A percentile compares a stretch with the other conserved stretches of the same genome.
Evolutionary conservation across 2,797 vertebrate genomes (phyloP).

Genomic region (Cossypha niveicapilla): DNA sequence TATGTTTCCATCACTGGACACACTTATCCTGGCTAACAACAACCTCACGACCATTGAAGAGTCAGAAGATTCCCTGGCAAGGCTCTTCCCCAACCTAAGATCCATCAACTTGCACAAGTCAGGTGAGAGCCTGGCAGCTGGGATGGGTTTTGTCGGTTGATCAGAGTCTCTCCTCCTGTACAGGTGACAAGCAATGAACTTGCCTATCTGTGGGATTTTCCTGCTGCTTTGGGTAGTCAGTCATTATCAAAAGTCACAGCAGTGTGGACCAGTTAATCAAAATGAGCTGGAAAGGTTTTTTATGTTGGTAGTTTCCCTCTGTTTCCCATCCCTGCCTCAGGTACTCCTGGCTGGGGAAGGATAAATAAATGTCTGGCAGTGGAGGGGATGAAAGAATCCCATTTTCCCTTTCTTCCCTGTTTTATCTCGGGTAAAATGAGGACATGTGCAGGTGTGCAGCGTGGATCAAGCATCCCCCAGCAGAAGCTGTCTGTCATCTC

Average conservation of each 20-base stretch:
- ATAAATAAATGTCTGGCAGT: not conserved
- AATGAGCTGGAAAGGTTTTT: not conserved
- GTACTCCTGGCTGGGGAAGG: not conserved
- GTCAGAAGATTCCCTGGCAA: conserved; percentile 80
- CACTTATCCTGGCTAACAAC: conserved; percentile 93
- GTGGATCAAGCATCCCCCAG: not conserved
- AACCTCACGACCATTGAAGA: conserved; percentile 84
- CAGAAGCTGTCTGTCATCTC: not conserved
- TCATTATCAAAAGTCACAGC: not conserved
- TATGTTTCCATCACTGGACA: conserved; percentile 89
- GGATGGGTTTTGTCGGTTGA: not conserved
- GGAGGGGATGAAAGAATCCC: not conserved
- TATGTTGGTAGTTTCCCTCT: not conserved
- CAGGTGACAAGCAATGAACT: not conserved
- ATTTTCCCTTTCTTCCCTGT: not conserved
- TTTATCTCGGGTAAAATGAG: not conserved
- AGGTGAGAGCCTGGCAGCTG: conserved; percentile 75
- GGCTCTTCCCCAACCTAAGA: conserved; percentile 88
- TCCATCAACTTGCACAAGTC: conserved; percentile 97
- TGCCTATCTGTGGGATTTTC: not conserved
- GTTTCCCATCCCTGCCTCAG: not conserved
- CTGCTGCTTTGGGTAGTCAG: not conserved
- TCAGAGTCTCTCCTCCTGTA: not conserved
- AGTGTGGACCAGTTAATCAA: not conserved
- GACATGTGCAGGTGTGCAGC: not conserved